These are phyloP conservation scores for Eristalis intricaria DNA, from an alignment of 2,888 invertebrate genomes.

Conservation along the genomic window DNA sequence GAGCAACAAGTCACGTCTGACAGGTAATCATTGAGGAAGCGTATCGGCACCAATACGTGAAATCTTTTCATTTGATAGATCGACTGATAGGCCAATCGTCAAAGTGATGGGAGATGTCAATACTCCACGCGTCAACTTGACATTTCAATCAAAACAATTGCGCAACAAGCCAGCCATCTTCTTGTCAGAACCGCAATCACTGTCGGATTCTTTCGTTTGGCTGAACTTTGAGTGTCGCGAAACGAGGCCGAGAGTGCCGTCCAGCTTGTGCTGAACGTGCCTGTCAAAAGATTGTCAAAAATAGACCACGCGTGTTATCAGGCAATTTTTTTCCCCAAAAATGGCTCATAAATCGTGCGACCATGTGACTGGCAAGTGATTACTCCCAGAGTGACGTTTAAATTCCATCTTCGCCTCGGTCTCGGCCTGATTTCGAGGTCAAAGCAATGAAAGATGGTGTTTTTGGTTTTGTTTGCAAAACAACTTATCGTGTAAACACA, in stretches of 20 bases:
- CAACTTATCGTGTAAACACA: neutral
- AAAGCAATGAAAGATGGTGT: neutral
- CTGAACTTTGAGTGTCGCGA: neutral
- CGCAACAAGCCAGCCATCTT: neutral
- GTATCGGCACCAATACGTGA: neutral
- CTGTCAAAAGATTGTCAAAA: neutral
- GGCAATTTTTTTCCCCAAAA: neutral
- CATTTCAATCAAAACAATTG: slow-evolving; percentile 7
- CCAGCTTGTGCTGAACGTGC: neutral
- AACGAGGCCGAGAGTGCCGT: neutral
- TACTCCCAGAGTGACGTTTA: neutral
- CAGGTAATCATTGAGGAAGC: slow-evolving; percentile 4
- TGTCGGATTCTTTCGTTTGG: neutral
- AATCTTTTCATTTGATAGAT: neutral
- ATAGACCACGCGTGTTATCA: neutral
- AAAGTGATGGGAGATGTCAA: neutral
- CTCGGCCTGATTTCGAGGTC: neutral
- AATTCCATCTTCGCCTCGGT: neutral
- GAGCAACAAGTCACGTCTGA: neutral
- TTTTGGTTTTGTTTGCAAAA: neutral
- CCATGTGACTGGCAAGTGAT: slow-evolving; percentile 24
- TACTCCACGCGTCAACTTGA: neutral
- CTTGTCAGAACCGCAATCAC: neutral
- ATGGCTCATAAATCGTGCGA: neutral
- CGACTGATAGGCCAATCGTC: neutral